Evolutionary conservation across 2,888 invertebrate genomes (phyloP), one percentile per base, ranked within the genome.

Genomic region (Rotaria magnacalcarata): DNA sequence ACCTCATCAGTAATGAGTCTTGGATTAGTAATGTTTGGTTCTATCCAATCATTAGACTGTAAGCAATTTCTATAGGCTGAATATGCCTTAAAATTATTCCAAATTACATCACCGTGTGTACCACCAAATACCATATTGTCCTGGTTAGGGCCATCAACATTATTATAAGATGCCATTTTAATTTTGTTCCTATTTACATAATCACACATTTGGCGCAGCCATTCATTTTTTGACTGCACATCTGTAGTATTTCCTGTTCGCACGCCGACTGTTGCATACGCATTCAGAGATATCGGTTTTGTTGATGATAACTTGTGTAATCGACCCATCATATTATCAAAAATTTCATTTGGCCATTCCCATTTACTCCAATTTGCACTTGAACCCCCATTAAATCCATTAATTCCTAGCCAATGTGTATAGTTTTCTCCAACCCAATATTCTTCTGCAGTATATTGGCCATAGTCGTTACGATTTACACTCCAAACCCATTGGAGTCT

Each of bases 231-330:
- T 60, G 60, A n/a, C 24, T 60, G 60, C 60, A 60, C 60, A 60
- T 60, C 60, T 24, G 60, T 60, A 60, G 60, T 60, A 60, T 60
- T 60, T 60, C 60, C 60, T 60, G 60, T 60, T 60, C 60, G 60
- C 11, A 60, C 60, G n/a, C 60, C 60, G 24, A 60, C 60, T 60
- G 60, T 60, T 60, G 60, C 24, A 27, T 60, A 60, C 27, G 60
- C 60, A 27, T 60, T 60, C 60, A 60, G 24, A 60, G 60, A 60
- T 10, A 60, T 60, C 11, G 60, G 60, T 60, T 24, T 60, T 60
- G 24, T 60, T 60, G 58, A 60, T n/a, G 60, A 60, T 60, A 60
- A 60, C 11, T 60, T 60, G 60, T 60, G 24, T 5, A 60, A 60
- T 27, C 60, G 60, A 60, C 10, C 60, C 24, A 60, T 60, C 60